A percentile compares a stretch with the other conserved stretches of the same genome.
Conservation (phyloP, 2,113 vertebrate genomes). For the Entomyzon cyanotis region DNA sequence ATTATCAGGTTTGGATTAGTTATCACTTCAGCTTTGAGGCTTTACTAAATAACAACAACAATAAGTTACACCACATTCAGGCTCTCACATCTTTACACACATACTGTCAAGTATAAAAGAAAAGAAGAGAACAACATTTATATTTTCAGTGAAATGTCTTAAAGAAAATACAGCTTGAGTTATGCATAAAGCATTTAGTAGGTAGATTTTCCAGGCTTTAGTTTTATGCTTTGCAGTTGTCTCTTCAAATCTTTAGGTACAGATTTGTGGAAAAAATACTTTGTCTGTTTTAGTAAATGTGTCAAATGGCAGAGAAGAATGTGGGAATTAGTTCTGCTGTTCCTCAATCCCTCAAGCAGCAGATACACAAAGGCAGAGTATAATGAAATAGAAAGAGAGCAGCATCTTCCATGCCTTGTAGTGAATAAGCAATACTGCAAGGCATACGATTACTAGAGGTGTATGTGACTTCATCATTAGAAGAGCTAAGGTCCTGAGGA, state of each 20-base stretch:
- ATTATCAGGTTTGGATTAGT: conserved; percentile 4
- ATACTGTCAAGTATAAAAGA: not conserved
- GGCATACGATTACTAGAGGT: not conserved
- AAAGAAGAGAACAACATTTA: not conserved
- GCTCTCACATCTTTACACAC: not conserved
- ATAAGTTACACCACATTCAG: not conserved
- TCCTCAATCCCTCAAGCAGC: not conserved
- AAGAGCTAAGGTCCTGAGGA: not conserved
- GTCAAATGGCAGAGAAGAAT: not conserved
- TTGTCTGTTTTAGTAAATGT: not conserved
- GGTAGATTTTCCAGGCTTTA: not conserved
- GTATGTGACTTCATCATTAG: not conserved
- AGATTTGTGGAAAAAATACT: not conserved
- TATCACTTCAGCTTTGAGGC: not conserved
- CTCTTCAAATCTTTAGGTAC: not conserved
- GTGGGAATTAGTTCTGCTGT: not conserved
- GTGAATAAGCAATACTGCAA: not conserved
- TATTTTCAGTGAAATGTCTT: not conserved
- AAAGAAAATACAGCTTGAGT: not conserved
- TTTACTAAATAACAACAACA: conserved; percentile 30
- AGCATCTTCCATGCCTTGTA: not conserved
- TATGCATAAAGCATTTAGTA: not conserved
- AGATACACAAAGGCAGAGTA: not conserved
- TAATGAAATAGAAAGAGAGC: not conserved
- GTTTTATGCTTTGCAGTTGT: not conserved